These are phyloP conservation scores for Murina feae DNA, from an alignment of 2,113 vertebrate species.

Conservation along the genomic window DNA sequence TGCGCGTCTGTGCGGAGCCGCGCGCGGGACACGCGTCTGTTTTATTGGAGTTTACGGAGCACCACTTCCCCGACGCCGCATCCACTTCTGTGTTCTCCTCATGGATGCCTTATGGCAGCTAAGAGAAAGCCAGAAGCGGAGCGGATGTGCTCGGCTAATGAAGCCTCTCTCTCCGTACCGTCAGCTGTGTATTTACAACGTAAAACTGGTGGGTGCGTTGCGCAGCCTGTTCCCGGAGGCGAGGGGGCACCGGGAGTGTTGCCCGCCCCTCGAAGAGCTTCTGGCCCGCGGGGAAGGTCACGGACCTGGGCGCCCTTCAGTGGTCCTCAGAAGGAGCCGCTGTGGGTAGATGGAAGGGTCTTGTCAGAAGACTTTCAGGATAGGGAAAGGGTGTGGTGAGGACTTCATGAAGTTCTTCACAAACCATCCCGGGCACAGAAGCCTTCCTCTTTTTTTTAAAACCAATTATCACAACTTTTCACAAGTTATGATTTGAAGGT, in stretches of 20 bases:
- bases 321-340: background rate
- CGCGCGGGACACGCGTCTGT: background rate
- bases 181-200: conserved; percentile 44
- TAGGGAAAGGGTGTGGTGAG: background rate
- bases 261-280: background rate
- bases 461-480: background rate
- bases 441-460: background rate
- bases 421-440: background rate
- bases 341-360: background rate
- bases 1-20: background rate
- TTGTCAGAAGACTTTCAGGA: background rate
- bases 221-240: background rate
- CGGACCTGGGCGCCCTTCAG: background rate
- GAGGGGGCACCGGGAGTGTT: background rate
- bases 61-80: background rate
- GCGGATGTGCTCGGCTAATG: conserved; percentile 16
- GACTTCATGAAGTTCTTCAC: background rate
- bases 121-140: conserved; percentile 16
- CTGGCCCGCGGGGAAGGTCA: background rate
- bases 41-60: conserved; percentile 18
- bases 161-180: conserved; percentile 4
- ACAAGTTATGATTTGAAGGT: conserved; percentile 10
- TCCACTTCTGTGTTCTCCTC: background rate
- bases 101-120: background rate
- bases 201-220: conserved; percentile 24